Base-by-base conservation (phyloP, 2,888 invertebrate genomes). In the Melieria omissa region DNA sequence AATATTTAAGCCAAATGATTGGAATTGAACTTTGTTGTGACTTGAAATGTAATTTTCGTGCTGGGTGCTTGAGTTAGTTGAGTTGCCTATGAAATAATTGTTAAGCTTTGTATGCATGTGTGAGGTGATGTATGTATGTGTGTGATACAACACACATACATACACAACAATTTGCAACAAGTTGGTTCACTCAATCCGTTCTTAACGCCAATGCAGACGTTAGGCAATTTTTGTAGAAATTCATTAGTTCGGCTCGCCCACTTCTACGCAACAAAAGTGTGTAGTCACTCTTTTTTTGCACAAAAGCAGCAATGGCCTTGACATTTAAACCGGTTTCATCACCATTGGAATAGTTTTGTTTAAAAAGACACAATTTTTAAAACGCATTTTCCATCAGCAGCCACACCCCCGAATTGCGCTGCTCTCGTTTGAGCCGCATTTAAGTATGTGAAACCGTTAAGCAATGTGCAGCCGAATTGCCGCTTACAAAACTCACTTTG, bases 401-500 rank as follows among this genome's bases (percentile, higher is more conserved):
- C n/a, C n/a, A 49, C 14, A 10, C 29, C 44, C 47, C 29, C 55
- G 0, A 42, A 55, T 29, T 45, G 8, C 29, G 8, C 65, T 29
- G 29, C 29, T 29, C 29, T 29, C 29, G 29, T 29, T 29, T 29
- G 29, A 29, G 29, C 29, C 29, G 29, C 29, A 29, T 29, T 29
- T 29, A 29, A 2, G 29, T 29, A 29, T 29, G 29, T 29, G 3
- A 29, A 29, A 29, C 29, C 29, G 29, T 29, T 3, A 29, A 29
- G 29, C 29, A 29, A 29, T 29, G 29, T 29, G 29, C 29, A 29
- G 29, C 29, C 29, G 29, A 29, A 16, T 16, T 16, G 16, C 16
- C 16, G 16, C 16, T 16, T 16, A 16, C 16, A 49, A 52, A 55
- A 70, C 79, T 75, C 77, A 88, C 88, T 85, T 85, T 86, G 75